Base-by-base conservation (phyloP, 2,888 invertebrate species). In the Patella depressa region DNA sequence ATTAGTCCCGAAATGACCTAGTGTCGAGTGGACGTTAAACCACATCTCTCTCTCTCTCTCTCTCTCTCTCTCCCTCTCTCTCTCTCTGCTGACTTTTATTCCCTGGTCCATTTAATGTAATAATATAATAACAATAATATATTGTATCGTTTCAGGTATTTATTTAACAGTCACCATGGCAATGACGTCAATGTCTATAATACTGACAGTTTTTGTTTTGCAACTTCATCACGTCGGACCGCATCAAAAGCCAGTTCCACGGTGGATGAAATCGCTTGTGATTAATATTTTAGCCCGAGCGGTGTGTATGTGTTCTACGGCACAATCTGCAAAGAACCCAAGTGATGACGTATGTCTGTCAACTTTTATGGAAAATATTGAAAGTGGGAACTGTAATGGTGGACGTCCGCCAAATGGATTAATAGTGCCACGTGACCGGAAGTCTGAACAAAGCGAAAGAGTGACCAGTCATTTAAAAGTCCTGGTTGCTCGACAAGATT, bases 151-250 rank as follows among this genome's bases (percentile, higher is more conserved):
- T 84, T 29, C 84, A 91, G 92, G 92, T 53, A 91, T 92, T 78
- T 92, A 92, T 85, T 83, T 92, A 79, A 92, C 91, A 70, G 89
- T 91, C n/a, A 92, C 92, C 73, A 92, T 92, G 92, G 92, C 89
- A 29, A 90, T 92, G 86, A 92, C 92, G 71, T 92, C 92, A 77
- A 80, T 92, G 74, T 91, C 92, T 53, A 91, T 92, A 75, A 88
- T 91, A 45, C 86, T 92, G 72, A 92, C 92, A 14, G 92, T 92
- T 72, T 88, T 92, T 80, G 92, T 92, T 14, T 89, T 92, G 17
- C 91, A 92, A 81, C 84, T 92, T 71, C 91, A 92, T 82, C 92
- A 92, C 84, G 89, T 90, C 29, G 89, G 91, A 0, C 91, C 91
- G 2, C 89, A 90, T 78, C 89, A 90, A 81, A 83, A 88, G 75